A percentile compares a stretch with the other conserved stretches of the same genome.
phyloP scores from a whole-genome alignment of 2,797 vertebrate species.

The Typhlichthys subterraneus region DNA sequence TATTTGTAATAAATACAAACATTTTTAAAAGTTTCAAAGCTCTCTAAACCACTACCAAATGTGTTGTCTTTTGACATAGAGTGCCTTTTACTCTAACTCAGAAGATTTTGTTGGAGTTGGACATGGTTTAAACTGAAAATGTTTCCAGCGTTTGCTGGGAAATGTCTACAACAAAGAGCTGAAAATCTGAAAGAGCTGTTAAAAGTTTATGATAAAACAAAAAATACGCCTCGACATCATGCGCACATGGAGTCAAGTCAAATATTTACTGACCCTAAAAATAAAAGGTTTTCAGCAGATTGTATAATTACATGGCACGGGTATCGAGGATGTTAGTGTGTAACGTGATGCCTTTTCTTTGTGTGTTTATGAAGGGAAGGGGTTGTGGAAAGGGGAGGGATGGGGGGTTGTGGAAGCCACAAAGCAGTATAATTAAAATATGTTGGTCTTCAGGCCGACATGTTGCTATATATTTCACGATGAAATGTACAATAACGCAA shows the following conservation, averaged over 20 bases:
- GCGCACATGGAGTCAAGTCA: conserved; percentile 54
- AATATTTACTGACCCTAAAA: conserved; percentile 81
- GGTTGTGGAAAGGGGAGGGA: conserved; percentile 70
- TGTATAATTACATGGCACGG: conserved; percentile 70
- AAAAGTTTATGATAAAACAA: conserved; percentile 68
- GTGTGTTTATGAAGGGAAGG: conserved; percentile 78
- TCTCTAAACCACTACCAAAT: too few relatives aligned
- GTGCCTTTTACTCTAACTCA: conserved; percentile 31
- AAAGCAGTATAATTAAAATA: conserved; percentile 80
- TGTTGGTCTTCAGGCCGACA: conserved; percentile 68
- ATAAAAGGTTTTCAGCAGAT: conserved; percentile 74
- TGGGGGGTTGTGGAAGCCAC: conserved; percentile 51
- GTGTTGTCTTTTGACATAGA: conserved; percentile 8
- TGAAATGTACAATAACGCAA: conserved; percentile 62
- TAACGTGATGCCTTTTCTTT: conserved; percentile 68
- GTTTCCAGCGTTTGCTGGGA: conserved; percentile 3
- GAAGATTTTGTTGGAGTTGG: conserved; percentile 36
- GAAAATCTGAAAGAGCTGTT: conserved; percentile 62
- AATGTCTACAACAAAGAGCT: conserved; percentile 55
- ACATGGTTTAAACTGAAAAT: conserved; percentile 49
- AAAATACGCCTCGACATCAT: conserved; percentile 45
- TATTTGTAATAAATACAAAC: too few relatives aligned
- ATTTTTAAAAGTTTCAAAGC: too few relatives aligned
- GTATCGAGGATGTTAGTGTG: conserved; percentile 61
- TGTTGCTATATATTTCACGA: conserved; percentile 76